phyloP scores from a whole-genome alignment of 1,140 invertebrate species.

The Lysiphlebus fabarum region DNA sequence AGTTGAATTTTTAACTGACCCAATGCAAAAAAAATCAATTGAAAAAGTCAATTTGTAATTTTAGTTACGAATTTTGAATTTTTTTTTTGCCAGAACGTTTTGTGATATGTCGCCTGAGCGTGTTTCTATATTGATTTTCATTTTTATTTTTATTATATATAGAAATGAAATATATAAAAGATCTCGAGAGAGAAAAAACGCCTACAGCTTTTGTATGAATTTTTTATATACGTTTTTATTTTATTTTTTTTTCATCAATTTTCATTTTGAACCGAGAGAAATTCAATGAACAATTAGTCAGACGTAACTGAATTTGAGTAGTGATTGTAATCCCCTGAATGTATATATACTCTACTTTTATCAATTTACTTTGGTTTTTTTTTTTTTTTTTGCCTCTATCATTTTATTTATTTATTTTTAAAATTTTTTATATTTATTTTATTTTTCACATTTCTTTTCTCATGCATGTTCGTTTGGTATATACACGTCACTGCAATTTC shows the following conservation, averaged over 20 bases:
- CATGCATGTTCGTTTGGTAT: constrained; percentile 16
- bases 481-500: background rate
- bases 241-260: constrained; percentile 10
- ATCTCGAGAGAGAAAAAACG: background rate
- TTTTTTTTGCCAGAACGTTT: no score
- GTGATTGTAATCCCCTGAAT: constrained; percentile 13
- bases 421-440: constrained; percentile 17
- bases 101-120: background rate
- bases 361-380: constrained; percentile 1
- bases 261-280: background rate
- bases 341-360: constrained; percentile 4
- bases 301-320: constrained; percentile 12
- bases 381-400: constrained; percentile 3
- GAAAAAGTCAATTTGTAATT: no score
- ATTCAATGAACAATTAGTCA: constrained; percentile 16
- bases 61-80: no score
- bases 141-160: background rate
- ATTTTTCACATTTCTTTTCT: constrained; percentile 12
- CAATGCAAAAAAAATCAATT: no score
- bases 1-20: no score
- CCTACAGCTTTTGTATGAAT: background rate
- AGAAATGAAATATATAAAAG: background rate
- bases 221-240: no score
- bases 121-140: background rate
- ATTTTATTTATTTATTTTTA: background rate